A percentile compares a stretch with the other conserved stretches of the same genome.
These are phyloP conservation scores for Clarias pachynema DNA, from an alignment of 2,797 vertebrate species.

Conservation along the genomic window DNA sequence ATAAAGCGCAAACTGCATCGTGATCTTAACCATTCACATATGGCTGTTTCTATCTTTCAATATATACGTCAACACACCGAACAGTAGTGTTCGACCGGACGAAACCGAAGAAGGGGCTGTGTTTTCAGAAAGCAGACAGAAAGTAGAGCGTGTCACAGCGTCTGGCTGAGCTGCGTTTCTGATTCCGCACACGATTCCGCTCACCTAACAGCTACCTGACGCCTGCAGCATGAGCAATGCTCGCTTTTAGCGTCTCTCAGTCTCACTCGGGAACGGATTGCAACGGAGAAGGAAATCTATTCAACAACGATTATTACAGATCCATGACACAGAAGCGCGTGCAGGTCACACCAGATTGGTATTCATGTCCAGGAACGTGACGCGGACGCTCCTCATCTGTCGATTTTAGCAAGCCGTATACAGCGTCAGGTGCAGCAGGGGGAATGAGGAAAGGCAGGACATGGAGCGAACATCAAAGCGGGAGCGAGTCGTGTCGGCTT, in stretches of 20 bases:
- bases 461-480: slow-evolving; percentile 70
- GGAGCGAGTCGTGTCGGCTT: slow-evolving; percentile 64
- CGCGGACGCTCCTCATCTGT: slow-evolving; percentile 9
- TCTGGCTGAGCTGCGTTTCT: slow-evolving; percentile 13
- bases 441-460: slow-evolving; percentile 52
- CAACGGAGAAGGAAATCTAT: background rate
- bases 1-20: background rate
- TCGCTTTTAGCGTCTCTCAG: background rate
- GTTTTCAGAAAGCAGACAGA: slow-evolving; percentile 11
- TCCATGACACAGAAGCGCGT: too few species aligned
- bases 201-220: slow-evolving; percentile 16
- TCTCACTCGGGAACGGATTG: background rate
- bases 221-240: slow-evolving; percentile 11
- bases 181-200: slow-evolving; percentile 21
- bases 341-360: background rate
- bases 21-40: background rate
- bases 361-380: background rate
- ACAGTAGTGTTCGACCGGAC: background rate
- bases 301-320: background rate
- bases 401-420: slow-evolving; percentile 29
- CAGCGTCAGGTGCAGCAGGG: slow-evolving; percentile 39
- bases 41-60: background rate
- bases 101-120: background rate
- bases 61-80: background rate
- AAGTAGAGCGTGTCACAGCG: background rate